Conservation (phyloP, 2,113 vertebrate genomes). For the Periophthalmodon schlosseri region DNA sequence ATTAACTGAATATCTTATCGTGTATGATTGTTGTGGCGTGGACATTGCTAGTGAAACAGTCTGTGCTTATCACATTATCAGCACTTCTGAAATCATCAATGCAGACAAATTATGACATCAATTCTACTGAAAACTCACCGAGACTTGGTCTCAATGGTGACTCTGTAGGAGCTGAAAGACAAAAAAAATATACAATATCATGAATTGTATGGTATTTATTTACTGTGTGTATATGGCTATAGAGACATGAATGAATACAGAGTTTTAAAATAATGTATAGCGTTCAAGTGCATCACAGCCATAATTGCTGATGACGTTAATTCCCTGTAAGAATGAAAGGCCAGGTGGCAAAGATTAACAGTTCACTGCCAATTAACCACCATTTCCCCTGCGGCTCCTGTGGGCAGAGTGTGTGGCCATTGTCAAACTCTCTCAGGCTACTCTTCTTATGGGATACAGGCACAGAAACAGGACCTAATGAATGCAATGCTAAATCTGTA, state of each 20-base stretch:
- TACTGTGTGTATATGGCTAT: too few relatives aligned
- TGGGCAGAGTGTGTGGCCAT: conserved; percentile 53
- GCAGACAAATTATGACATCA: neutral
- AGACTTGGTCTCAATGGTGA: conserved; percentile 87
- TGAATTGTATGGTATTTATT: neutral
- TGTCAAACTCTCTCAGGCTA: conserved; percentile 31
- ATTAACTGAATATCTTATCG: too few relatives aligned
- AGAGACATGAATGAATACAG: too few relatives aligned
- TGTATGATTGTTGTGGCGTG: too few relatives aligned
- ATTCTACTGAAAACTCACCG: conserved; percentile 75
- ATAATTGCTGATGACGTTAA: conserved; percentile 45
- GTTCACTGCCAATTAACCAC: conserved; percentile 73
- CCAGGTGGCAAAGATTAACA: conserved; percentile 61
- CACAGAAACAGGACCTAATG: conserved; percentile 40
- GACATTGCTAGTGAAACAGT: too few relatives aligned
- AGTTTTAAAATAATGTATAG: neutral
- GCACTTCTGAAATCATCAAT: neutral
- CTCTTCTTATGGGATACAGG: conserved; percentile 42
- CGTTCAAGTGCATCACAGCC: neutral
- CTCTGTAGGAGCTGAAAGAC: conserved; percentile 88
- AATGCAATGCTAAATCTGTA: conserved; percentile 35
- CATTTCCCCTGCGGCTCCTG: conserved; percentile 46
- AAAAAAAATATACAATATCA: conserved; percentile 26
- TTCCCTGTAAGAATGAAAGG: conserved; percentile 65
- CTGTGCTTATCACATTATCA: too few relatives aligned